Percentiles rank a stretch among this genome's conserved stretches.
Conservation (phyloP, 2,888 invertebrate species). For the Hirtodrosophila trivittata region DNA sequence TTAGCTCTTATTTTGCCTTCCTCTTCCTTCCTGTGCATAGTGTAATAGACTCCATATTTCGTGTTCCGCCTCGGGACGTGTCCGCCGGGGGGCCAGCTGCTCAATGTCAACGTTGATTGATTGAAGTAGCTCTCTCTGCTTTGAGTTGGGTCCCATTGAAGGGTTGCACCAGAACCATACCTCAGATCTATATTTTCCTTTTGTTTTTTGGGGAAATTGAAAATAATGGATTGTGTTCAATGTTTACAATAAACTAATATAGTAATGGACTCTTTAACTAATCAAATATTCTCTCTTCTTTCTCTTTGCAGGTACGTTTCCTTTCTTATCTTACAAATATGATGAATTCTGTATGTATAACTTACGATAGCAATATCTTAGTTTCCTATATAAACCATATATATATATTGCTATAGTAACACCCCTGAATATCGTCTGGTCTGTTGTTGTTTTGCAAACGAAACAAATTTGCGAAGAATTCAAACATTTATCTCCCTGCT, state of each 20-base stretch:
- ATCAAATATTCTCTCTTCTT: constrained; percentile 14
- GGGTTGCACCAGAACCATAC: not conserved
- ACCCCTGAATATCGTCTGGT: not conserved
- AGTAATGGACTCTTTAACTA: constrained; percentile 19
- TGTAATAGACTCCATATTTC: no score
- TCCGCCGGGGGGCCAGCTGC: constrained; percentile 8
- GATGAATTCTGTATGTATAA: no score
- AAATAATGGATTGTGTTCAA: constrained; percentile 18
- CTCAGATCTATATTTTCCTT: not conserved
- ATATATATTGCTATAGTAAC: constrained; percentile 10
- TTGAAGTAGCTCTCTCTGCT: constrained; percentile 27
- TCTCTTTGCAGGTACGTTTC: constrained; percentile 49
- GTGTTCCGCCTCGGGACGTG: constrained; percentile 28
- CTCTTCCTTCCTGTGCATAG: not conserved
- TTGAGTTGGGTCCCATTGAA: constrained; percentile 20
- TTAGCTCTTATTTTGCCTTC: constrained; percentile 25
- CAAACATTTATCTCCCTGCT: constrained; percentile 11
- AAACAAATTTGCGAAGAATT: constrained; percentile 17
- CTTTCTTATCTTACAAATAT: not conserved
- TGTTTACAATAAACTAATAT: constrained; percentile 11
- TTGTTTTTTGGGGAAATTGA: no score
- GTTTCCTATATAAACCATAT: not conserved
- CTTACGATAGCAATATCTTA: no score
- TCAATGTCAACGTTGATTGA: constrained; percentile 46
- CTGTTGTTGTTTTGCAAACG: constrained; percentile 16